phyloP scores from a whole-genome alignment of 2,113 vertebrate species.

The Epinephelus moara region DNA sequence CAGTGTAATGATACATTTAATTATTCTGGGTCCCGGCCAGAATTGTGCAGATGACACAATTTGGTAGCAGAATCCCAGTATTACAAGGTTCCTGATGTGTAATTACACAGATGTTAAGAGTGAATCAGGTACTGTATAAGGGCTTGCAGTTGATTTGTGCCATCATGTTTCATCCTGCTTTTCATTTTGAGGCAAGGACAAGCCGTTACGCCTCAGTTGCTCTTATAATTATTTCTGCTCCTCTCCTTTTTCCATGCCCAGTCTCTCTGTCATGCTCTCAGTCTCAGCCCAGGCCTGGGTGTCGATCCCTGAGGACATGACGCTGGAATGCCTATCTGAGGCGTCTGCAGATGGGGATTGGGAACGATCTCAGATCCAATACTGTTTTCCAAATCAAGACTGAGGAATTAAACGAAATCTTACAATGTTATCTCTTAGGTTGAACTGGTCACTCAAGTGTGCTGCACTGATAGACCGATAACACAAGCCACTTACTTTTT shows the following conservation, averaged over 20 bases:
- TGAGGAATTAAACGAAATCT: conserved; percentile 73
- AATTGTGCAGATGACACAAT: conserved; percentile 55
- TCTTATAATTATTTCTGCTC: conserved; percentile 83
- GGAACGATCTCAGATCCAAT: conserved; percentile 65
- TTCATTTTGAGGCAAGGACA: conserved; percentile 78
- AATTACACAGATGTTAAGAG: conserved; percentile 77
- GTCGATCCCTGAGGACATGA: conserved; percentile 72
- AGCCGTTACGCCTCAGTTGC: conserved; percentile 76
- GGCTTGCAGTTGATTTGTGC: conserved; percentile 65
- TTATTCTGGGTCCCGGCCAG: conserved; percentile 41
- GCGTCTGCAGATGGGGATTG: conserved; percentile 56
- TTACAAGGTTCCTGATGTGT: conserved; percentile 60
- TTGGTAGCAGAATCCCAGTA: conserved; percentile 49
- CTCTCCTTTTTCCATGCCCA: conserved; percentile 74
- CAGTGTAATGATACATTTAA: conserved; percentile 59
- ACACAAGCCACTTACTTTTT: conserved; percentile 58
- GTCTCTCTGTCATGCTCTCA: conserved; percentile 64
- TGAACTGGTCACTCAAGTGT: conserved; percentile 65
- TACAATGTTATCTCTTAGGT: conserved; percentile 65
- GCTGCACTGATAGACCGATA: conserved; percentile 64
- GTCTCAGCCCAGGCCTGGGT: conserved; percentile 54
- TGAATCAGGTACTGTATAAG: conserved; percentile 70
- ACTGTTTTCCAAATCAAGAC: conserved; percentile 72
- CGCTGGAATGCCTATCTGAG: conserved; percentile 62
- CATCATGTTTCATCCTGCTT: conserved; percentile 76